Conservation (phyloP, 2,113 vertebrate species). For the Upupa epops region DNA sequence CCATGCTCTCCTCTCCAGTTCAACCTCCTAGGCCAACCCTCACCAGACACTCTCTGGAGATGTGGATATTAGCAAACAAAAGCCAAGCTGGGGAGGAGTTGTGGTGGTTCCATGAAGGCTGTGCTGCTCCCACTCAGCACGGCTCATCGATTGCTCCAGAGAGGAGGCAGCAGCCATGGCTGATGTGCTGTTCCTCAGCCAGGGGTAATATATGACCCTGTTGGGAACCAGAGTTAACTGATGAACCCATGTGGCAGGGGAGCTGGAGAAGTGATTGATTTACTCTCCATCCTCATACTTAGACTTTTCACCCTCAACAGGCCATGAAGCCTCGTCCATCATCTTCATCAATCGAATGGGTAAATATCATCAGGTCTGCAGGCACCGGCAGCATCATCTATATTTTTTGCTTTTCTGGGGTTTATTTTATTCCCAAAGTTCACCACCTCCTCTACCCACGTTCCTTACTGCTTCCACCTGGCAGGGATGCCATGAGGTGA, state of each 20-base stretch:
- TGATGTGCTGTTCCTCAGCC: slow-evolving; percentile 48
- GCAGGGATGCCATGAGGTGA: background rate
- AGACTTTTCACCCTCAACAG: slow-evolving; percentile 70
- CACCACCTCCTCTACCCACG: background rate
- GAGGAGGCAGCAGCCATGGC: slow-evolving; percentile 42
- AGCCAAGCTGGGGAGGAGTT: background rate
- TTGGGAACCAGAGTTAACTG: slow-evolving; percentile 66
- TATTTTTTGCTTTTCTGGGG: background rate
- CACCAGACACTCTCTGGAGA: background rate
- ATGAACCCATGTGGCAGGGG: slow-evolving; percentile 69
- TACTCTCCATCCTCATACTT: slow-evolving; percentile 58
- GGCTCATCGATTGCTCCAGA: slow-evolving; percentile 66
- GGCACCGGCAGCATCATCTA: slow-evolving; percentile 31
- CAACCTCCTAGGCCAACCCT: fast-evolving
- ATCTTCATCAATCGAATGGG: slow-evolving; percentile 73
- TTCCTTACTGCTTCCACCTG: background rate
- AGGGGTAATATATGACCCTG: slow-evolving; percentile 65
- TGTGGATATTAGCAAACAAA: background rate
- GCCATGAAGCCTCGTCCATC: slow-evolving; percentile 19
- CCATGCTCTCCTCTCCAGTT: background rate
- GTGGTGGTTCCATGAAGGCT: background rate
- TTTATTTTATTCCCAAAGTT: background rate
- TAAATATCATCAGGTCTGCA: slow-evolving; percentile 69
- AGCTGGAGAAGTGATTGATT: slow-evolving; percentile 73
- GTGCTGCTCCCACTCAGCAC: slow-evolving; percentile 3